phyloP scores from a whole-genome alignment of 2,888 invertebrate genomes.

The Buathra laborator region DNA sequence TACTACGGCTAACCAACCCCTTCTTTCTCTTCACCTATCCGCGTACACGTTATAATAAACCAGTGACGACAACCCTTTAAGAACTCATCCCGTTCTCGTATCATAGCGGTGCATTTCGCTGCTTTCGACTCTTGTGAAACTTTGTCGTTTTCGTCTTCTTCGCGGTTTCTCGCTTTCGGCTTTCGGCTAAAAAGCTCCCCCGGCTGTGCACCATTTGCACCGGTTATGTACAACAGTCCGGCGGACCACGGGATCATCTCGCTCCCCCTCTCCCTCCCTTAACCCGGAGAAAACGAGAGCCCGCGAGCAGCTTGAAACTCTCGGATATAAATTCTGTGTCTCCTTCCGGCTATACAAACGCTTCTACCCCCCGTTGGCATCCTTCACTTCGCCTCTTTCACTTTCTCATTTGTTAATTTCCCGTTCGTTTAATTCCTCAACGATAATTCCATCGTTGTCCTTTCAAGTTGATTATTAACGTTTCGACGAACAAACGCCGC shows the following conservation, averaged over 20 bases:
- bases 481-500: too few relatives aligned
- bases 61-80: slow-evolving; percentile 53
- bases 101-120: slow-evolving; percentile 46
- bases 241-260: slow-evolving; percentile 7
- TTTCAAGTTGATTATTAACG: too few relatives aligned
- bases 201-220: slow-evolving; percentile 27
- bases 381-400: neutral
- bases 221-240: slow-evolving; percentile 35
- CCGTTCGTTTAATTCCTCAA: slow-evolving; percentile 3
- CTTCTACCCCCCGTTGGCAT: neutral
- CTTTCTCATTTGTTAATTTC: slow-evolving; percentile 14
- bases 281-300: neutral
- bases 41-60: slow-evolving; percentile 45
- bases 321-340: slow-evolving; percentile 27
- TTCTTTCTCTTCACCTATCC: neutral
- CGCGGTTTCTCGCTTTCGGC: slow-evolving; percentile 14
- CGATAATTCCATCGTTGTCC: too few relatives aligned
- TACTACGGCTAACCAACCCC: neutral
- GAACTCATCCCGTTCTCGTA: slow-evolving; percentile 12
- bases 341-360: slow-evolving; percentile 4
- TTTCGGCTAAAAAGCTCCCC: slow-evolving; percentile 18
- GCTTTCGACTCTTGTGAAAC: slow-evolving; percentile 58
- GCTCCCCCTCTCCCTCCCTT: too few relatives aligned
- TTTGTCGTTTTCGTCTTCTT: slow-evolving; percentile 34
- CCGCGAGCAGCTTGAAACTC: slow-evolving; percentile 31